Percentiles rank a stretch among this genome's conserved stretches.
Evolutionary conservation across 2,888 invertebrate species (phyloP).

Genomic region (Sialis lutaria): DNA sequence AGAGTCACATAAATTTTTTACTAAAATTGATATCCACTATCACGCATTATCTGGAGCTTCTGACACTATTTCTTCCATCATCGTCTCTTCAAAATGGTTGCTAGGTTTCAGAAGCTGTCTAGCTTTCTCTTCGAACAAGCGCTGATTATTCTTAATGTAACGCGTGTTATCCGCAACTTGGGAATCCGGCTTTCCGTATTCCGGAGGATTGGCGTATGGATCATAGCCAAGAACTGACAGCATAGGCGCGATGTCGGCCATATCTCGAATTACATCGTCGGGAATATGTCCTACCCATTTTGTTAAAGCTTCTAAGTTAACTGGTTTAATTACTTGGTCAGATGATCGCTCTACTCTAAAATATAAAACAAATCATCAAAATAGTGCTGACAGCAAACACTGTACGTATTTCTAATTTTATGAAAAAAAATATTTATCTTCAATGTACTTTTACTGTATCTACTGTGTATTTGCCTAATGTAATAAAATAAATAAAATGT

Average conservation of each 20-base stretch:
- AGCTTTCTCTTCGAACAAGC: conserved; percentile 24
- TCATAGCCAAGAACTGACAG: conserved; percentile 84
- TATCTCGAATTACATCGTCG: conserved; percentile 78
- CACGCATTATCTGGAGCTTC: background rate
- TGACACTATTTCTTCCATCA: conserved; percentile 3
- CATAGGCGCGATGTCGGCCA: conserved; percentile 92
- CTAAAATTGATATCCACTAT: too few species aligned
- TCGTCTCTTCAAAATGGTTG: conserved; percentile 1
- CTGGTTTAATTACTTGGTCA: conserved; percentile 96
- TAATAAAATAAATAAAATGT: too few species aligned
- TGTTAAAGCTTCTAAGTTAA: conserved; percentile 87
- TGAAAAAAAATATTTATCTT: background rate
- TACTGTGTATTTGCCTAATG: too few species aligned
- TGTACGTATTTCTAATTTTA: too few species aligned
- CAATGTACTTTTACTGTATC: too few species aligned
- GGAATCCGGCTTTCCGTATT: conserved; percentile 74
- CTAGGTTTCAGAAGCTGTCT: conserved; percentile 22
- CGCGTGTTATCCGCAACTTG: conserved; percentile 51
- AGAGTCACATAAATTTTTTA: too few species aligned
- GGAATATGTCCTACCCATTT: conserved; percentile 87
- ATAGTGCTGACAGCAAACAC: background rate
- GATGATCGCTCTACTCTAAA: conserved; percentile 89
- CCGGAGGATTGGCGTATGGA: conserved; percentile 90
- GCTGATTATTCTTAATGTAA: conserved; percentile 24
- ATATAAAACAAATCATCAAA: conserved; percentile 11